Conservation (phyloP, 1,140 invertebrate genomes). For the Caligus rogercresseyi region DNA sequence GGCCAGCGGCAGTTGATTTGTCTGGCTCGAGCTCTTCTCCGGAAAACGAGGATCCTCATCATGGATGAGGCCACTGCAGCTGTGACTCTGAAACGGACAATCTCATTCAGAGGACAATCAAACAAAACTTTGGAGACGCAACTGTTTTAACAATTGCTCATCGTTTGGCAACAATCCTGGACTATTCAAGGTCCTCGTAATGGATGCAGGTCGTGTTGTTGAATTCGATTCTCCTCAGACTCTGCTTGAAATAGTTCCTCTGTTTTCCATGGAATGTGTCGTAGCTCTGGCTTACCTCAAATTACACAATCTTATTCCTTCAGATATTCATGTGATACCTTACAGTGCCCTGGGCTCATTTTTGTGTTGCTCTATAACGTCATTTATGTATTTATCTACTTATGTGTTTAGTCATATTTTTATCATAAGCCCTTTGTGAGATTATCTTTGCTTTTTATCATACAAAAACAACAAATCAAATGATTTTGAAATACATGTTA, state of each 20-base stretch:
- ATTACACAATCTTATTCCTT: too few relatives aligned
- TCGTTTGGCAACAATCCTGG: conserved; percentile 35
- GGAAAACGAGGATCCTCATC: conserved; percentile 65
- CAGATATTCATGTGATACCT: too few relatives aligned
- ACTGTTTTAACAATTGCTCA: conserved; percentile 68
- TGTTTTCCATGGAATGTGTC: conserved; percentile 21
- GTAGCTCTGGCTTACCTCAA: conserved; percentile 2
- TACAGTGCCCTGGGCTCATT: too few relatives aligned
- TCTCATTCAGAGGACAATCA: conserved; percentile 69
- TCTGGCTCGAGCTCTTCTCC: conserved; percentile 52
- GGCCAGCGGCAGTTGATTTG: conserved; percentile 43
- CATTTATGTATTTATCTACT: too few relatives aligned
- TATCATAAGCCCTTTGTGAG: too few relatives aligned
- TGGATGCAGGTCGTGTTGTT: conserved; percentile 28
- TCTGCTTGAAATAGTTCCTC: conserved; percentile 19
- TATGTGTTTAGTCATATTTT: too few relatives aligned
- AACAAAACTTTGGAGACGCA: conserved; percentile 63
- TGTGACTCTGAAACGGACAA: conserved; percentile 81
- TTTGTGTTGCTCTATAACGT: too few relatives aligned
- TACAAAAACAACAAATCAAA: too few relatives aligned
- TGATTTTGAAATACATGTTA: too few relatives aligned
- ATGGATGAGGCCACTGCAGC: conserved; percentile 39
- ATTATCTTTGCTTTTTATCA: too few relatives aligned
- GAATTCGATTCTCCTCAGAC: conserved; percentile 19
- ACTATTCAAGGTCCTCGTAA: conserved; percentile 29